phyloP scores from a whole-genome alignment of 2,113 vertebrate species.

The Podocnemis expansa region DNA sequence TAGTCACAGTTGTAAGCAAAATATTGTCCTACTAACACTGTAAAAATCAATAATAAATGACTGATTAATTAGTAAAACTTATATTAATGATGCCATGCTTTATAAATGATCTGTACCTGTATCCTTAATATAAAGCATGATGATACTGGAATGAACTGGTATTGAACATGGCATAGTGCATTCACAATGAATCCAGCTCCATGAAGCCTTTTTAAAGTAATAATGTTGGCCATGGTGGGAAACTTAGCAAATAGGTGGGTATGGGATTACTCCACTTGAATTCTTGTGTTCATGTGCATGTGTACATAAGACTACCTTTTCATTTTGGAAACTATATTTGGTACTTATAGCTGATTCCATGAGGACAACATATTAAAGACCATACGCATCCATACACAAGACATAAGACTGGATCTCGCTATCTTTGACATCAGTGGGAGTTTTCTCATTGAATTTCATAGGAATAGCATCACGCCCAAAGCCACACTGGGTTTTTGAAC shows the following conservation, averaged over 20 bases:
- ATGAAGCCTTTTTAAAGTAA: not conserved
- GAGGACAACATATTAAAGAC: not conserved
- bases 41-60: not conserved
- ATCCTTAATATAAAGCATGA: not conserved
- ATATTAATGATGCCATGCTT: not conserved
- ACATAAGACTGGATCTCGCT: not conserved
- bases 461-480: not conserved
- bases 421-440: not conserved
- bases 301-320: not conserved
- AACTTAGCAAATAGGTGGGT: not conserved
- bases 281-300: not conserved
- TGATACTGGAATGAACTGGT: not conserved
- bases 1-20: not conserved
- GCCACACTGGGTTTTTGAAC: not conserved
- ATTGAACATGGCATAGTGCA: not conserved
- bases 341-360: not conserved
- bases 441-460: not conserved
- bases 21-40: not conserved
- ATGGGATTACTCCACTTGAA: not conserved
- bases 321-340: not conserved
- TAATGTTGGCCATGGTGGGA: not conserved
- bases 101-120: not conserved
- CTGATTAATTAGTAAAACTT: not conserved
- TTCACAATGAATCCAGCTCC: not conserved
- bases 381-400: not conserved